phyloP scores from a whole-genome alignment of 2,888 invertebrate genomes.

The Ectemnius lituratus region DNA sequence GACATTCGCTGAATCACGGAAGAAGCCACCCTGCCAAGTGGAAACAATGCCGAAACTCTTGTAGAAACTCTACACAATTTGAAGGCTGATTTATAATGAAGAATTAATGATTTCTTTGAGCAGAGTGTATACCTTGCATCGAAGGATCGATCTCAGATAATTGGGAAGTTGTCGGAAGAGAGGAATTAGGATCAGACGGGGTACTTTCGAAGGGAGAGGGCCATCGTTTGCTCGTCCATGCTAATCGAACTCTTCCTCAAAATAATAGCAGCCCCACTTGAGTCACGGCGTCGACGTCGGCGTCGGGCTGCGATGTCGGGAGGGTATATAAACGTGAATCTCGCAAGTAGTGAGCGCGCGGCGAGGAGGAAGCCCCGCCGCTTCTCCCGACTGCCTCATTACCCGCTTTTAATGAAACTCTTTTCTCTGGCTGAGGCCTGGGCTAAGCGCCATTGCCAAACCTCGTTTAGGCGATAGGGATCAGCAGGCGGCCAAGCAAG shows the following conservation, averaged over 20 bases:
- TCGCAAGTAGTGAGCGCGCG: slow-evolving; percentile 40
- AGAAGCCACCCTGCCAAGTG: slow-evolving; percentile 34
- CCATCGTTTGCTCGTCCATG: slow-evolving; percentile 30
- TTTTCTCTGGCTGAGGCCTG: slow-evolving; percentile 67
- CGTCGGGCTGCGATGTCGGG: slow-evolving; percentile 1
- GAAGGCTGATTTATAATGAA: neutral
- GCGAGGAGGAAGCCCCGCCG: slow-evolving; percentile 33
- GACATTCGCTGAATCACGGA: slow-evolving; percentile 63
- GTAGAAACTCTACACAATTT: neutral
- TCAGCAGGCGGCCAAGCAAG: slow-evolving; percentile 68
- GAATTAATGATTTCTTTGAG: too few relatives aligned
- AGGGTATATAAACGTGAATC: slow-evolving; percentile 46
- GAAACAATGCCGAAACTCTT: slow-evolving; percentile 11
- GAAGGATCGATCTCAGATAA: neutral
- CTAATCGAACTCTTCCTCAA: slow-evolving; percentile 64
- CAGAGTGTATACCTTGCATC: neutral
- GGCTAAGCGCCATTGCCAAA: slow-evolving; percentile 75
- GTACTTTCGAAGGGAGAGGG: neutral
- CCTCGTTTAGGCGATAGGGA: slow-evolving; percentile 76
- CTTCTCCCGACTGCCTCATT: slow-evolving; percentile 66
- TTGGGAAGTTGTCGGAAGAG: slow-evolving; percentile 29
- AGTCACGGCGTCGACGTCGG: neutral
- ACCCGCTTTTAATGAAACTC: slow-evolving; percentile 75
- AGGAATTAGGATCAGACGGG: slow-evolving; percentile 39
- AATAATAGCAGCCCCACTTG: slow-evolving; percentile 53